Percentiles rank a stretch among this genome's conserved stretches.
Conservation (phyloP, 1,140 invertebrate species). For the Micrasema longulum region DNA sequence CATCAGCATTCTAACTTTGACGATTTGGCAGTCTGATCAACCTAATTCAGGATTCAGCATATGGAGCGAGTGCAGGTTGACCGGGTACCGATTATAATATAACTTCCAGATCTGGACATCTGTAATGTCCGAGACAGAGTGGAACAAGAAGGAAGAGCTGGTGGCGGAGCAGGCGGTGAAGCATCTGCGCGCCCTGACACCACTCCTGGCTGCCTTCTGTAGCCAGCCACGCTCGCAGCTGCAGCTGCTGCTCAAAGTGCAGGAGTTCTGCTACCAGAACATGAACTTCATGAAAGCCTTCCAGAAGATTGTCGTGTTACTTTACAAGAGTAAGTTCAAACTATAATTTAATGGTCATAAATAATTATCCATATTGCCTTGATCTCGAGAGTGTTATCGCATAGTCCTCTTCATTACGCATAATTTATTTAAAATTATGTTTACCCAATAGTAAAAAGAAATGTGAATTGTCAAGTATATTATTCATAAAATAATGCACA, state of each 20-base stretch:
- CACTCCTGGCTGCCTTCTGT: slow-evolving; percentile 88
- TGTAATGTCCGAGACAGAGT: slow-evolving; percentile 94
- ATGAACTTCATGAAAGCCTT: slow-evolving; percentile 99
- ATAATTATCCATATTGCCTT: too few species aligned
- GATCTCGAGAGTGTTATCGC: background rate
- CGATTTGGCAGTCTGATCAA: slow-evolving; percentile 51
- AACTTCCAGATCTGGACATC: slow-evolving; percentile 85
- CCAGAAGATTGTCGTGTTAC: slow-evolving; percentile 95
- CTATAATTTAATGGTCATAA: too few species aligned
- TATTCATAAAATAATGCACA: too few species aligned
- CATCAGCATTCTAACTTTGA: slow-evolving; percentile 39
- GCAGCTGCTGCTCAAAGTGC: slow-evolving; percentile 88
- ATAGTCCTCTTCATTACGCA: background rate
- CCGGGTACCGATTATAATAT: too few species aligned
- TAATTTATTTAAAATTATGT: background rate
- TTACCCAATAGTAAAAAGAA: too few species aligned
- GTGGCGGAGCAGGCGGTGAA: slow-evolving; percentile 94
- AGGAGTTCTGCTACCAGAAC: slow-evolving; percentile 98
- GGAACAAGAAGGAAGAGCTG: slow-evolving; percentile 98
- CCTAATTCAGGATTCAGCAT: too few species aligned
- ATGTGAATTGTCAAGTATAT: too few species aligned
- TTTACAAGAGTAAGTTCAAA: slow-evolving; percentile 86
- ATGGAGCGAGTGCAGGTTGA: too few species aligned
- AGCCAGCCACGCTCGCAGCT: slow-evolving; percentile 87
- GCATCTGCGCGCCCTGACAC: slow-evolving; percentile 87